Conservation (phyloP, 1,140 invertebrate species). For the Listronotus bonariensis region DNA sequence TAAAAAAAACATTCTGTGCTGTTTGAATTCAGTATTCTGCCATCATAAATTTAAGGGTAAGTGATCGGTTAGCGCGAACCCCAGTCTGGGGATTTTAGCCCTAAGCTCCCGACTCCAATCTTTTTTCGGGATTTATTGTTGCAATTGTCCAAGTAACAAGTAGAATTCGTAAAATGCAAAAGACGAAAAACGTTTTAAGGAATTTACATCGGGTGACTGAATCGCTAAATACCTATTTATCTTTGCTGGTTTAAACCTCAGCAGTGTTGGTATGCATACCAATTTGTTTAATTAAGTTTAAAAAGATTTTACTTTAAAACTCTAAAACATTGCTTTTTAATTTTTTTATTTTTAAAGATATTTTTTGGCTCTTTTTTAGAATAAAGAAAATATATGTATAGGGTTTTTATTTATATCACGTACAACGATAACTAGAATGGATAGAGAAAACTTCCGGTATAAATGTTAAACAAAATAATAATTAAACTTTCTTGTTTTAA, state of each 20-base stretch:
- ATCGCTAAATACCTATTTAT: no score
- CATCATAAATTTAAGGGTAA: slow-evolving; percentile 55
- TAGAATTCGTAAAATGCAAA: slow-evolving; percentile 39
- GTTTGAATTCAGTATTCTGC: slow-evolving; percentile 54
- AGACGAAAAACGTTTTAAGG: slow-evolving; percentile 5
- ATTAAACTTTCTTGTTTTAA: no score
- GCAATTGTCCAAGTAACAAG: slow-evolving; percentile 56
- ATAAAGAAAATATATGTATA: no score
- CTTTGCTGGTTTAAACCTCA: background rate
- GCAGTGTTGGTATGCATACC: background rate
- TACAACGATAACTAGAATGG: no score
- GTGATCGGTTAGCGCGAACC: slow-evolving; percentile 56
- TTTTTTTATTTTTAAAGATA: no score
- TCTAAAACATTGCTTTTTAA: no score
- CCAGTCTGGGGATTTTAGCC: slow-evolving; percentile 54
- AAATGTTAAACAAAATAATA: no score
- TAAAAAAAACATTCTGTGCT: slow-evolving; percentile 10
- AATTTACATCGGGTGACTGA: slow-evolving; percentile 14
- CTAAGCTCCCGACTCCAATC: slow-evolving; percentile 47
- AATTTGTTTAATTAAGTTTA: no score
- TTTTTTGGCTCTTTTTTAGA: no score
- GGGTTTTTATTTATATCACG: no score
- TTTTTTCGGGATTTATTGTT: slow-evolving; percentile 55
- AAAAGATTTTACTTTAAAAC: no score
- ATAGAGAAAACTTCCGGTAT: no score